Conservation (phyloP, 2,888 invertebrate species). For the Leptopilina drosophilae region DNA sequence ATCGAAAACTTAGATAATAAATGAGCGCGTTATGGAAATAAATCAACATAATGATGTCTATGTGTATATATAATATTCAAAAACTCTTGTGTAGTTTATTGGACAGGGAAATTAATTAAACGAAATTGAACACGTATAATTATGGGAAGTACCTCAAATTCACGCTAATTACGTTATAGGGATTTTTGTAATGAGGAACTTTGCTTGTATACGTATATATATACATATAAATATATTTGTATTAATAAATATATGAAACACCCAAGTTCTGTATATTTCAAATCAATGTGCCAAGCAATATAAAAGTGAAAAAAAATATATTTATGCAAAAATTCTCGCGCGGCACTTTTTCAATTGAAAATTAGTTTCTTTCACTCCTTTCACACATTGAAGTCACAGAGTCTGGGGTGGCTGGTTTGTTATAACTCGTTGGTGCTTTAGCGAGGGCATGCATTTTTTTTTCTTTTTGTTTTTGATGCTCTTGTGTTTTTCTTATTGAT, state of each 20-base stretch:
- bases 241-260: neutral
- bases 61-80: neutral
- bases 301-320: constrained; percentile 27
- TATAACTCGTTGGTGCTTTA: neutral
- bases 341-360: constrained; percentile 61
- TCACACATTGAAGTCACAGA: constrained; percentile 56
- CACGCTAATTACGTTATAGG: constrained; percentile 34
- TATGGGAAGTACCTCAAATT: constrained; percentile 31
- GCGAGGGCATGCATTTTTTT: constrained; percentile 28
- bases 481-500: constrained; percentile 25
- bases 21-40: too few relatives aligned
- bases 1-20: too few relatives aligned
- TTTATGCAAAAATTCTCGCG: neutral
- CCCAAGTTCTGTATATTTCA: neutral
- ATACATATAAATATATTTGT: too few relatives aligned
- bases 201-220: neutral
- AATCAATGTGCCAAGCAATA: constrained; percentile 38
- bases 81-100: constrained; percentile 12
- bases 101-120: constrained; percentile 4
- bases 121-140: constrained; percentile 21
- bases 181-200: constrained; percentile 26
- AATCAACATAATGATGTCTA: too few relatives aligned
- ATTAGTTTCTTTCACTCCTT: constrained; percentile 64
- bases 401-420: neutral
- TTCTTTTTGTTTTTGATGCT: constrained; percentile 17